Conservation (phyloP, 2,113 vertebrate species). For the Mormyrus iriodes region DNA sequence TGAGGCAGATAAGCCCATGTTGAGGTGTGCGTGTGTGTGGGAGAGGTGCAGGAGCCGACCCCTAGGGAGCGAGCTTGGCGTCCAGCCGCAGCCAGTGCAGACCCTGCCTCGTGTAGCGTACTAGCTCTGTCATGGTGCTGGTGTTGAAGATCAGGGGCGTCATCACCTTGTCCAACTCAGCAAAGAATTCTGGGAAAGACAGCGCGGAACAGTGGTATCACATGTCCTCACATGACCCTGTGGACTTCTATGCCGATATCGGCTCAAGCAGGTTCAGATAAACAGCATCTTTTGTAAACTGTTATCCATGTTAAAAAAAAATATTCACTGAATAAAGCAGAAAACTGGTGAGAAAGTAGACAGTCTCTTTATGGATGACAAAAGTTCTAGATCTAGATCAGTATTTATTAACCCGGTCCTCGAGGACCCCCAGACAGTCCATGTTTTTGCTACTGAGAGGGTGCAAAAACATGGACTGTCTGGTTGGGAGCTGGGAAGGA, state of each 20-base stretch:
- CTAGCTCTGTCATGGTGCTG: slow-evolving; percentile 97
- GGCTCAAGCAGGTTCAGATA: background rate
- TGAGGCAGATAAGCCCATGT: slow-evolving; percentile 49
- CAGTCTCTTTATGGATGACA: background rate
- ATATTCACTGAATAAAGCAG: background rate
- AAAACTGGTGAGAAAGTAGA: background rate
- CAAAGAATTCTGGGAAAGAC: slow-evolving; percentile 81
- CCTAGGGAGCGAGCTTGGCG: slow-evolving; percentile 73
- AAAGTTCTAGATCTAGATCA: background rate
- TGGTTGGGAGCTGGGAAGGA: background rate
- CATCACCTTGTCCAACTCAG: slow-evolving; percentile 96
- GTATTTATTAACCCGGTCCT: background rate
- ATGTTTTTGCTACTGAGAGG: background rate
- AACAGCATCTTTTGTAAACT: background rate
- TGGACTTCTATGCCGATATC: background rate
- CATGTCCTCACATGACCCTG: background rate
- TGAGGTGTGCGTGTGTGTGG: background rate
- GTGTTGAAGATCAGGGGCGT: slow-evolving; percentile 91
- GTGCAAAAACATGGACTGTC: background rate
- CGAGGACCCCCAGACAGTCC: background rate
- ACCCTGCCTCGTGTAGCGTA: slow-evolving; percentile 94
- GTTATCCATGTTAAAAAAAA: background rate
- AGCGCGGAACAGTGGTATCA: slow-evolving; percentile 25
- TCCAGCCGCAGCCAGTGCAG: slow-evolving; percentile 95
- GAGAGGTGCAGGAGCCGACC: slow-evolving; percentile 40